Evolutionary conservation across 2,113 vertebrate species (phyloP), one percentile per base, ranked within the genome.

Genomic region (Toxotes chatareus): DNA sequence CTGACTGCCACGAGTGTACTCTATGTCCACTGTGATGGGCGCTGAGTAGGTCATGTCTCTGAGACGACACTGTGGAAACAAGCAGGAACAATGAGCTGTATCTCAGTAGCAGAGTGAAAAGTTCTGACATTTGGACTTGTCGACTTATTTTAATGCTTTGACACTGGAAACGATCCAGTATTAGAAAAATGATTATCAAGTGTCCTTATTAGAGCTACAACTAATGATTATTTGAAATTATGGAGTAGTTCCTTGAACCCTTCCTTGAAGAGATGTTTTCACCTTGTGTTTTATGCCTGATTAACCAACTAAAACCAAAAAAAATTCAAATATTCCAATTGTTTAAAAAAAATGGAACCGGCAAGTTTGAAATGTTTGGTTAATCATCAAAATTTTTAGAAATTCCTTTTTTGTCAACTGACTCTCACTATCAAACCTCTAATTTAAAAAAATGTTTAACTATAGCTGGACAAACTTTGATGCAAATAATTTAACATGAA

Each of bases 31-130:
- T 0, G 98, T 99, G 70, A 99, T 99, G 0, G 97, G 97, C 0
- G 98, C 98, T 0, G 98, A 99, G 55, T 99, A 99, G 0, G 97
- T 99, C 98, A 99, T 99, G 91, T 99, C 98, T 82, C 98, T 94
- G 86, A 99, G 90, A 61, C 98, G 97, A 93, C 98, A 99, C 98
- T 99, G 23, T 42, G 87, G 70, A 5, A 81, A 86, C 73, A 84
- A 38, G 60, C 21, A 34, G 19, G 21, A 23, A 44, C 0, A 4
- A 44, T 34, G 31, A 75, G 23, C 10, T 51, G 2, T 1, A 46
- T 44, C 31, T 32, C 59, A 31, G 21, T 16, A 42, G 13, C 17
- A 55, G 4, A 46, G 27, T 42, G 27, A 56, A 40, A 44, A n/a
- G n/a, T 13, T 44, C 27, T 11, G 10, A 55, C 4, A 21, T 21